Evolutionary conservation across 35 echinoderm and acorn worm genomes (phyloP), one percentile per base, ranked within the genome.

Genomic region (Patiria miniata): DNA sequence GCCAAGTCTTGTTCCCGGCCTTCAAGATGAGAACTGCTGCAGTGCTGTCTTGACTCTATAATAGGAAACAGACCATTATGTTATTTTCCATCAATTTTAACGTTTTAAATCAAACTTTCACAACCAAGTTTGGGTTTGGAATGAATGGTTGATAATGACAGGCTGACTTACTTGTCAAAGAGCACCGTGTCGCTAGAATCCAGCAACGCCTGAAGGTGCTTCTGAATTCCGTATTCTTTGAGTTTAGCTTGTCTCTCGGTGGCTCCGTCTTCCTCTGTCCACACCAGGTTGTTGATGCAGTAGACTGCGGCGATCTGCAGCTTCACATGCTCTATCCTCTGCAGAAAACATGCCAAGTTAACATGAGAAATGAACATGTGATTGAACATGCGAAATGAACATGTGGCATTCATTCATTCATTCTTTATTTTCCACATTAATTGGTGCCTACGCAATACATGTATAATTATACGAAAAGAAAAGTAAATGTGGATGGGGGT

Each of bases 261-360:
- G 1, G 96, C 96, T 8, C 96, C 96, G 36, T 98, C 96, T 58
- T 98, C 96, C 38, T 98, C 92, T 60, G 94, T 98, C 96, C 96
- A 98, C 0, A 98, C 96, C 76, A 98, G 69, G 56, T 98, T 98
- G 39, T 91, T 94, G 82, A 98, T 98, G 83, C 96, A 98, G 78
- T 94, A 94, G 1, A 93, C 93, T 51, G 96, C 91, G 0, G 96
- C 96, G 14, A 94, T 88, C 83, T 98, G 92, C 2, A 98, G 86
- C 73, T 91, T 94, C 51, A 94, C 92, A 90, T 98, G 94, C 44
- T 91, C 96, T 86, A 91, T 89, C 60, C 93, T 91, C 96, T 98
- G 86, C 33, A 61, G 65, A 10, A 76, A 6, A 78, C 3, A 52
- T 79, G 39, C 4, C 44, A 83, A 51, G 30, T 83, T 37, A 39